These are phyloP conservation scores for Gopherus evgoodei DNA, from an alignment of 2,113 vertebrate genomes.

Conservation along the genomic window DNA sequence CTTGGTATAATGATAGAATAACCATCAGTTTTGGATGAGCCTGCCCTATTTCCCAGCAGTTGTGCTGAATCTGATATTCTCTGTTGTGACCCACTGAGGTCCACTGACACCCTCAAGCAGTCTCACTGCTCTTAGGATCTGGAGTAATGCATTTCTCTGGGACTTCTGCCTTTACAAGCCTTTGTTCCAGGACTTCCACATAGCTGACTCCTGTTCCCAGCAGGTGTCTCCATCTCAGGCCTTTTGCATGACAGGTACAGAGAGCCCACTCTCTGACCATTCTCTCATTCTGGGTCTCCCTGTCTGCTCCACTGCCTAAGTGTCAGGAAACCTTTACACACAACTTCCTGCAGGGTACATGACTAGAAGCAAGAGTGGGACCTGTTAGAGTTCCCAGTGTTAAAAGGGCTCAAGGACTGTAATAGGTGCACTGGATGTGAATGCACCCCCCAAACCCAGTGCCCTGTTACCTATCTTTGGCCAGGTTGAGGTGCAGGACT, in stretches of 20 bases:
- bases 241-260: too few species aligned
- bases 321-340: background rate
- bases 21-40: too few species aligned
- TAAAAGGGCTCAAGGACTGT: background rate
- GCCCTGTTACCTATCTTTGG: background rate
- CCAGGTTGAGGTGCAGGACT: background rate
- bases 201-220: background rate
- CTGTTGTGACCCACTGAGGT: too few species aligned
- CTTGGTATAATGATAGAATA: too few species aligned
- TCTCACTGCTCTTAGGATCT: background rate
- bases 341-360: background rate
- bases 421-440: background rate
- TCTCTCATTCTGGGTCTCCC: background rate
- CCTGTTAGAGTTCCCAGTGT: background rate
- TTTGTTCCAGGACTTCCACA: background rate
- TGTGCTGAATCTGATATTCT: too few species aligned
- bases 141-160: background rate
- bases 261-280: background rate
- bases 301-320: background rate
- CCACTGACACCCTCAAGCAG: too few species aligned
- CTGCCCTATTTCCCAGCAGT: too few species aligned
- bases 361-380: background rate
- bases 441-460: background rate
- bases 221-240: background rate
- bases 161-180: background rate